phyloP scores from a whole-genome alignment of 2,113 vertebrate species.

The human region DNA sequence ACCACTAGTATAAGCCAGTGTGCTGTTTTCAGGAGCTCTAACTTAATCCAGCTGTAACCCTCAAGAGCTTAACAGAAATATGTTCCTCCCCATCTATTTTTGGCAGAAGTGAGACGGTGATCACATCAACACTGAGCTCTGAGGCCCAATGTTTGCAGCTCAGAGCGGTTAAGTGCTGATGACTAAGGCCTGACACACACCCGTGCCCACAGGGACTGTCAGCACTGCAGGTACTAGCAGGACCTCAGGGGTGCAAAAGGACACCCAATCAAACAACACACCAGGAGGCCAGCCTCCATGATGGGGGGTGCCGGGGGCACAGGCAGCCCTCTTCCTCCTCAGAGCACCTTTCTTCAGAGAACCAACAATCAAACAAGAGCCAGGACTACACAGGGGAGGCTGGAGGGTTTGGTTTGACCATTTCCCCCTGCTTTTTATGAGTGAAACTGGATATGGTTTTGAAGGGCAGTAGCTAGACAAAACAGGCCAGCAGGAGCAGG shows the following conservation, averaged over 20 bases:
- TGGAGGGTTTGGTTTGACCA: background rate
- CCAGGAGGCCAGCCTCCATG: background rate
- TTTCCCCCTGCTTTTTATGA: background rate
- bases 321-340: background rate
- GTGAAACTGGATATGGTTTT: background rate
- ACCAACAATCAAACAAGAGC: background rate
- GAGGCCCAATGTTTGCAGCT: background rate
- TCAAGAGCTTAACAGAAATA: background rate
- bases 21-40: background rate
- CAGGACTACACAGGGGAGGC: background rate
- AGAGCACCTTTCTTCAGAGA: background rate
- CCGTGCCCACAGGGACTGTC: background rate
- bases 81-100: background rate
- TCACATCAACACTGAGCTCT: background rate
- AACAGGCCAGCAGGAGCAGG: background rate
- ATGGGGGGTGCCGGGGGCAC: accelerated
- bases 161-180: background rate
- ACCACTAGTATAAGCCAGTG: background rate
- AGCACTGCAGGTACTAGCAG: background rate
- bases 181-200: background rate
- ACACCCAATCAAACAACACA: background rate
- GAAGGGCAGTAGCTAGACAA: background rate
- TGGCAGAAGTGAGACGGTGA: background rate
- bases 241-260: background rate
- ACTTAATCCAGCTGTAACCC: background rate